Evolutionary conservation across 1,140 invertebrate genomes (phyloP), one percentile per base, ranked within the genome.

Genomic region (Lepidurus couesii): DNA sequence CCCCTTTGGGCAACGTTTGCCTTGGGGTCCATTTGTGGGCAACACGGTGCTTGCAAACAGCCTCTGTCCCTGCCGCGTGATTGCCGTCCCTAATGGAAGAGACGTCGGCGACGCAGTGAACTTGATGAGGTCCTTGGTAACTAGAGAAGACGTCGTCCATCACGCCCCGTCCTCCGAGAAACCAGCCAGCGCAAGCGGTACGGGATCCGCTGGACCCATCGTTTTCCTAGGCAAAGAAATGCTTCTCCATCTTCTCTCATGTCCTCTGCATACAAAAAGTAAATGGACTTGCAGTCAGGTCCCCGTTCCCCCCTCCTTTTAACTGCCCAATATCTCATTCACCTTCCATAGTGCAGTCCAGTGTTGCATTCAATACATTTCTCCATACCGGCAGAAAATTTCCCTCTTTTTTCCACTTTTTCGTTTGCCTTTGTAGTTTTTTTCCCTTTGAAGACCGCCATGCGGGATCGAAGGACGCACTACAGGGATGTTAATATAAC

Each of bases 71-170:
- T 65, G 53, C 53, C 13, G 13, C 53, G 21, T 65, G 53, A 65
- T 65, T 65, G 53, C 53, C 53, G 53, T 65, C 53, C 16, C 53
- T 65, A 65, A 65, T 65, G 53, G 53, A 65, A 65, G 53, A 65
- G 53, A 9, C 53, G 53, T 65, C 53, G 53, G 53, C 53, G 53
- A 65, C 53, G 53, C 53, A 10, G 53, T 65, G 53, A 65, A 65
- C 53, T 65, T 65, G 53, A 65, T 65, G 53, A 65, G 53, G 53
- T 65, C 53, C 53, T 11, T 13, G 53, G 53, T 65, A 65, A 65
- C 53, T 65, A 65, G 53, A 65, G 53, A 65, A 9, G 53, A 65
- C 53, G 53, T 65, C 53, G 53, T 65, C 53, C 53, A 65, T 65
- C 53, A 65, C 53, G 53, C 53, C 53, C 53, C 53, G 53, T 65